phyloP scores from a whole-genome alignment of 92 coral and sea anemone species.

The Heliopora coerulea region DNA sequence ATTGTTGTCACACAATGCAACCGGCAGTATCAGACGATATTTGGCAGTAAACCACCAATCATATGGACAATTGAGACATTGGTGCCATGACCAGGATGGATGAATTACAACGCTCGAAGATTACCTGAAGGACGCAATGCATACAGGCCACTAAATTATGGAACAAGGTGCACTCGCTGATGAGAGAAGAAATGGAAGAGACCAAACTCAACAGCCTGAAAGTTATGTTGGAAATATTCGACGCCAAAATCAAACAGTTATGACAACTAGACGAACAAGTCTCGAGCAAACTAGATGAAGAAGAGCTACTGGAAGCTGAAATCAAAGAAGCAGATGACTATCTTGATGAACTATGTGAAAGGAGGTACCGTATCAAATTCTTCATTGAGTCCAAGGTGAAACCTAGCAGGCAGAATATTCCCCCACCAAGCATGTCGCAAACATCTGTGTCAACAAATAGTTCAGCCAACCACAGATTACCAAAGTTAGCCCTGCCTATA shows the following conservation, averaged over 20 bases:
- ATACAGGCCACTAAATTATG: slow-evolving; percentile 1
- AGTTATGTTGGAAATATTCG: slow-evolving; percentile 2
- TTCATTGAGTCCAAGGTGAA: neutral
- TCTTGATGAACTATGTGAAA: neutral
- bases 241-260: slow-evolving; percentile 17
- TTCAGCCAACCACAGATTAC: slow-evolving; percentile 12
- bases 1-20: no score
- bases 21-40: no score
- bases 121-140: neutral
- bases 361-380: slow-evolving; percentile 14
- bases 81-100: slow-evolving; percentile 14
- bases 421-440: neutral
- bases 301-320: slow-evolving; percentile 10
- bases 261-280: slow-evolving; percentile 2
- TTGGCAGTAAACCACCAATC: no score
- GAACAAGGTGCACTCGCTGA: slow-evolving; percentile 14
- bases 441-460: neutral
- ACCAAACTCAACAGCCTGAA: neutral
- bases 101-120: neutral
- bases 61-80: slow-evolving; percentile 1
- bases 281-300: neutral
- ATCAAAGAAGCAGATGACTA: slow-evolving; percentile 8
- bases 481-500: slow-evolving; percentile 15
- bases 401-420: neutral
- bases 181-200: neutral